Evolutionary conservation across 1,140 invertebrate species (phyloP).

Genomic region (Grapholita molesta): DNA sequence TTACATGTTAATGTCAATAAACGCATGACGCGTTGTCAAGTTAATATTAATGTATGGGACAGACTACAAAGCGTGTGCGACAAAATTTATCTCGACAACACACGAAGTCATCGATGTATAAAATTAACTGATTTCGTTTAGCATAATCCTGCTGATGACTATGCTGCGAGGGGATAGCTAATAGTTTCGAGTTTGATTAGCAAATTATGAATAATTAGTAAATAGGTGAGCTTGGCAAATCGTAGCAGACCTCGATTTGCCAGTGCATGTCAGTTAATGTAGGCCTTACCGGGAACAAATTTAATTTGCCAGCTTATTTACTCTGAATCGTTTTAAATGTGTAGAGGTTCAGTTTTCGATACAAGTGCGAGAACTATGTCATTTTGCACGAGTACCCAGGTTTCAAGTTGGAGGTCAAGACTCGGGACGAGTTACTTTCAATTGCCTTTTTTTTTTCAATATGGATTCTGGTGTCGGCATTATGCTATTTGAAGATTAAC

Average conservation of each 20-base stretch:
- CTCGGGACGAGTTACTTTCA: too few relatives aligned
- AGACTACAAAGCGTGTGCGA: background rate
- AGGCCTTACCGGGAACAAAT: background rate
- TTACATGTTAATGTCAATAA: background rate
- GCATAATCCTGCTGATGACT: background rate
- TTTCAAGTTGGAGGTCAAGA: too few relatives aligned
- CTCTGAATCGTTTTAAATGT: too few relatives aligned
- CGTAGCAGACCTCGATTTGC: too few relatives aligned
- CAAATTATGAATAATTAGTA: constrained; percentile 9
- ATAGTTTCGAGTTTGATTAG: background rate
- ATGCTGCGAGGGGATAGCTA: background rate
- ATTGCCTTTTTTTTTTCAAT: too few relatives aligned
- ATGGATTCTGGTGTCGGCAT: too few relatives aligned
- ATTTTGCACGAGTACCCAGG: too few relatives aligned
- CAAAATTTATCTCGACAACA: background rate
- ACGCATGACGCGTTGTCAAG: background rate
- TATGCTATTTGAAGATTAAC: too few relatives aligned
- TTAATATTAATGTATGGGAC: background rate
- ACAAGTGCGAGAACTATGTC: too few relatives aligned
- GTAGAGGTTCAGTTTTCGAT: too few relatives aligned
- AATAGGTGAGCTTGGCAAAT: constrained; percentile 9
- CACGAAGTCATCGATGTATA: background rate
- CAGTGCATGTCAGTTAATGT: background rate
- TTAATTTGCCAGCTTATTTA: background rate
- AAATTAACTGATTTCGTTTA: background rate